Base-by-base conservation (phyloP, 2,113 vertebrate genomes). In the Aleadryas rufinucha region DNA sequence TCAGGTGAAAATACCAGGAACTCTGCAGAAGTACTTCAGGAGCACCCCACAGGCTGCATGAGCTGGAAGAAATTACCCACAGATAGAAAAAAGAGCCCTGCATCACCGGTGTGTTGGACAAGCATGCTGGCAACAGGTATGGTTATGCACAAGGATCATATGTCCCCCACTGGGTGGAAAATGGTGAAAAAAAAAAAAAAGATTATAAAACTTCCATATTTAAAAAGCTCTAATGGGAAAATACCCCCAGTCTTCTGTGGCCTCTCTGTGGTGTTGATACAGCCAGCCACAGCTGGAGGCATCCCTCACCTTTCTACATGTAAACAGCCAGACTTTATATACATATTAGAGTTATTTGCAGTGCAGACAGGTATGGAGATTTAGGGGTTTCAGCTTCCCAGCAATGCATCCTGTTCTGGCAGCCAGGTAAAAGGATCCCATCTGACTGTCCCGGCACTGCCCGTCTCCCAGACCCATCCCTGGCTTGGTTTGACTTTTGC, bases 161-260 rank as follows among this genome's bases (percentile, higher is more conserved):
- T 87, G 72, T 60, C 77, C n/a, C 84, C 87, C 22, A 35, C 80
- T 60, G 81, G 10, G 77, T 4, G 0, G 60, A 75, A 95, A 96
- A 93, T 81, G 87, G 94, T 80, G 53, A 81, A 78, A 84, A 89
- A 87, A 86, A 87, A 86, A 83, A 65, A 91, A 91, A 47, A 89
- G 54, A 77, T 87, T 65, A 69, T 61, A 52, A 91, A 89, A 87
- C 54, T 47, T 84, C 84, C 26, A 61, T 89, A 87, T 91, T 94
- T 64, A 60, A 84, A 93, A 64, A 33, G 54, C 44, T 89, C 50
- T 91, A 91, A 89, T 84, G 77, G 78, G 88, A 95, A 94, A 94
- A 89, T 42, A 93, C 81, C 59, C 64, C 68, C 20, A 69, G 13
- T 72, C 41, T 78, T 82, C 84, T 28, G 35, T 5, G 44, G 68